A percentile compares a stretch with the other conserved stretches of the same genome.
Evolutionary conservation across 2,888 invertebrate genomes (phyloP).

Genomic region (Fabriciana adippe): DNA sequence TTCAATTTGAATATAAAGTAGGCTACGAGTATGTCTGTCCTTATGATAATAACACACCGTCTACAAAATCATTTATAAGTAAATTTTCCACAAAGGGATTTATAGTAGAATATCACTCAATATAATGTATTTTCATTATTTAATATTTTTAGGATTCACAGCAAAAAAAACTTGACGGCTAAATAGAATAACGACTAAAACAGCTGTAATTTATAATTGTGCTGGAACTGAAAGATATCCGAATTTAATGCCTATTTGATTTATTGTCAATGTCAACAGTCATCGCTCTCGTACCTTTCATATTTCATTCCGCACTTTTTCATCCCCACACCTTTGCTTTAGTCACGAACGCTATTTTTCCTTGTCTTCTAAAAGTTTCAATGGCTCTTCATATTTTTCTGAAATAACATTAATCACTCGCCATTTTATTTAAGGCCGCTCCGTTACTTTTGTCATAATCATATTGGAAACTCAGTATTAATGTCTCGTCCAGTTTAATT

Average conservation of each 20-base stretch:
- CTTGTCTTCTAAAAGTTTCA: constrained; percentile 30
- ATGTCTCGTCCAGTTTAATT: too few relatives aligned
- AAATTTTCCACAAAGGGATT: too few relatives aligned
- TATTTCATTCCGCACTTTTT: constrained; percentile 31
- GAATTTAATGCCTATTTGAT: constrained; percentile 32
- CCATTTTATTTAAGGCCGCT: not conserved
- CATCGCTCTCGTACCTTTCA: constrained; percentile 37
- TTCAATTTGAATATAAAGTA: not conserved
- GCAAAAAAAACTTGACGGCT: not conserved
- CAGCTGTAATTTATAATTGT: constrained; percentile 28
- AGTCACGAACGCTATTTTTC: constrained; percentile 36
- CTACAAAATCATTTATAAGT: too few relatives aligned
- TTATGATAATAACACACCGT: too few relatives aligned
- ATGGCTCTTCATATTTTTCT: constrained; percentile 28
- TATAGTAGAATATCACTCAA: too few relatives aligned
- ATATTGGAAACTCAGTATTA: too few relatives aligned
- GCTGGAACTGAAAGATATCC: constrained; percentile 31
- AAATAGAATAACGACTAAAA: not conserved
- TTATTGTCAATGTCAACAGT: constrained; percentile 39
- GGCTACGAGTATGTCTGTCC: not conserved
- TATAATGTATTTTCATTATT: too few relatives aligned
- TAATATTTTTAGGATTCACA: too few relatives aligned
- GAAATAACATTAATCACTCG: constrained; percentile 28
- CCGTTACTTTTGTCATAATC: not conserved
- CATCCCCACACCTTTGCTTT: constrained; percentile 26